Percentiles rank a stretch among this genome's conserved stretches.
Evolutionary conservation across 2,113 vertebrate genomes (phyloP).

Genomic region (Oryzias javanicus): DNA sequence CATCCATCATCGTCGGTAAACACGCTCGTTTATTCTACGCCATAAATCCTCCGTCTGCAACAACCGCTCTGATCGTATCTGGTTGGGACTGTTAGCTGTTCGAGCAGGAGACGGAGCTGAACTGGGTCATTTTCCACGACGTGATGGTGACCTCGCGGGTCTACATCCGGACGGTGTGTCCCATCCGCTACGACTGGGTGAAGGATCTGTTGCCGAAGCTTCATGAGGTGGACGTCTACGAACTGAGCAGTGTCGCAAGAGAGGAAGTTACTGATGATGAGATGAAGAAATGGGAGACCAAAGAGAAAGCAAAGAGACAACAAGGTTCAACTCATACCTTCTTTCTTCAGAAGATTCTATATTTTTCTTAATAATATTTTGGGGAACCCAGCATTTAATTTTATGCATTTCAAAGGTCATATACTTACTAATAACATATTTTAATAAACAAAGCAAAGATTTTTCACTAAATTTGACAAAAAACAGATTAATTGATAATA

Average conservation of each 20-base stretch:
- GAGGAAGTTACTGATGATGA: slow-evolving; percentile 90
- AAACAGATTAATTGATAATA: no score
- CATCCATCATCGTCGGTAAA: slow-evolving; percentile 95
- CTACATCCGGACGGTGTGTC: slow-evolving; percentile 90
- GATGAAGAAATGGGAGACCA: slow-evolving; percentile 82
- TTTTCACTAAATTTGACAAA: no score
- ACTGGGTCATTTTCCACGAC: slow-evolving; percentile 97
- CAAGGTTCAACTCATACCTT: slow-evolving; percentile 68
- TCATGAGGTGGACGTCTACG: slow-evolving; percentile 89
- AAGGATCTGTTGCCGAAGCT: slow-evolving; percentile 92
- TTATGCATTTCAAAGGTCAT: no score
- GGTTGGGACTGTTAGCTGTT: slow-evolving; percentile 77
- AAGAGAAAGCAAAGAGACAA: slow-evolving; percentile 81
- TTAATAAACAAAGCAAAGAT: no score
- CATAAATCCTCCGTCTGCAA: background rate
- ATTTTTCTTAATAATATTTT: background rate
- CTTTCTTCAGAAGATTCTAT: background rate
- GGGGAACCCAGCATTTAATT: no score
- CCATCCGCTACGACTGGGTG: slow-evolving; percentile 94
- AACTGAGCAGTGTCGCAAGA: slow-evolving; percentile 90
- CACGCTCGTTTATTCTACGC: background rate
- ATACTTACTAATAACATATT: no score
- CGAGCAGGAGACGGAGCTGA: slow-evolving; percentile 85
- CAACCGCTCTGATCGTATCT: background rate
- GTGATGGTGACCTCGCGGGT: slow-evolving; percentile 90